phyloP scores from a whole-genome alignment of 2,888 invertebrate species.

The Oscheius onirici region DNA sequence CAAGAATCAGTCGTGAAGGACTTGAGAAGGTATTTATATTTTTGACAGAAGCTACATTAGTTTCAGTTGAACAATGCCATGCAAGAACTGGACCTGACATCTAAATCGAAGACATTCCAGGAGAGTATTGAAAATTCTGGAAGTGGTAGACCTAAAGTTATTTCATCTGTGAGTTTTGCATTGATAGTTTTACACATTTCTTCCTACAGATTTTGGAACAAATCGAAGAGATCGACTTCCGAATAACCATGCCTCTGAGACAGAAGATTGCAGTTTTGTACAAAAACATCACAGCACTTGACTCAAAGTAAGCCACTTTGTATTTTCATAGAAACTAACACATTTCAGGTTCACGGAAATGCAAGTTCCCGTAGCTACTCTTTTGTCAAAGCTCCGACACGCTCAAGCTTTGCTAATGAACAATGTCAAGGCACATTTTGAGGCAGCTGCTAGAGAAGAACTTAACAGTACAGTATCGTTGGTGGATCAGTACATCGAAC shows the following conservation, averaged over 20 bases:
- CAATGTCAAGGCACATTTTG: slow-evolving; percentile 57
- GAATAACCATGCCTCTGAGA: slow-evolving; percentile 51
- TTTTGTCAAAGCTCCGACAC: slow-evolving; percentile 58
- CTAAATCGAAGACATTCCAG: slow-evolving; percentile 48
- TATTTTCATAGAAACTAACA: no score
- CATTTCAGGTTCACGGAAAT: slow-evolving; percentile 46
- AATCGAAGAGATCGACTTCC: slow-evolving; percentile 49
- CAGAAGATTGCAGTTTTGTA: slow-evolving; percentile 41
- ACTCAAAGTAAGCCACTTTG: slow-evolving; percentile 38
- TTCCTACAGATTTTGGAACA: slow-evolving; percentile 51
- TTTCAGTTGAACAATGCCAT: slow-evolving; percentile 51
- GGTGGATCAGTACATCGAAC: slow-evolving; percentile 52
- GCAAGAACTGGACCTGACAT: slow-evolving; percentile 49
- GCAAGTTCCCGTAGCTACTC: slow-evolving; percentile 55
- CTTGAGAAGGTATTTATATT: slow-evolving; percentile 41
- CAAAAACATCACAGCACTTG: slow-evolving; percentile 48
- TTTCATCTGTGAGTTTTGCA: slow-evolving; percentile 37
- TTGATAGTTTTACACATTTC: neutral
- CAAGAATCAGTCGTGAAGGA: slow-evolving; percentile 45
- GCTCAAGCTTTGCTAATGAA: slow-evolving; percentile 58
- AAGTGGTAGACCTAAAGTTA: slow-evolving; percentile 50
- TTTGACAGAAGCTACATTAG: neutral
- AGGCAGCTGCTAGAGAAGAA: slow-evolving; percentile 53
- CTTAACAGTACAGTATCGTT: slow-evolving; percentile 45
- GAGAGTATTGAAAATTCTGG: slow-evolving; percentile 42